phyloP scores from a whole-genome alignment of 2,888 invertebrate genomes.

The Agrochola litura region DNA sequence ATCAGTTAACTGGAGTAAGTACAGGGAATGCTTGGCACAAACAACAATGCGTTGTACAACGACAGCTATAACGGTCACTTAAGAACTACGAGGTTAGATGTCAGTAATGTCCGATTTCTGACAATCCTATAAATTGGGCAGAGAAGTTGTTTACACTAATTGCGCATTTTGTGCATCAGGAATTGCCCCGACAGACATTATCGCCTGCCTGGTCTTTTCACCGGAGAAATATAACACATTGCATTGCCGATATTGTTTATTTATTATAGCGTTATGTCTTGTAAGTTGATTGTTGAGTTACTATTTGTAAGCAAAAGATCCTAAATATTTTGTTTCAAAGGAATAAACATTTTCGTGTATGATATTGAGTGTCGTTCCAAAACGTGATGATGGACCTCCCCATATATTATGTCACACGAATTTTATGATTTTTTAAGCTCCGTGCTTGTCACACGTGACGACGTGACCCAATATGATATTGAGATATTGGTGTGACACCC shows the following conservation, averaged over 20 bases:
- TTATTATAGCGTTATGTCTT: background rate
- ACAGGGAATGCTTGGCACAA: background rate
- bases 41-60: background rate
- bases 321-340: background rate
- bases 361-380: background rate
- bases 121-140: background rate
- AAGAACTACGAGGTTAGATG: too few species aligned
- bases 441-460: too few species aligned
- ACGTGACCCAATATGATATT: too few species aligned
- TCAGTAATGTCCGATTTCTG: background rate
- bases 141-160: background rate
- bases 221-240: background rate
- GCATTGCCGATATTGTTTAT: background rate
- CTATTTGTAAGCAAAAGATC: background rate
- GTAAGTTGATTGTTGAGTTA: background rate
- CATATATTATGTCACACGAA: background rate
- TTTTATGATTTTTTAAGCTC: background rate
- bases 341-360: background rate
- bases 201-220: background rate
- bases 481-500: background rate
- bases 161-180: background rate
- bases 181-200: background rate
- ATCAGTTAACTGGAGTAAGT: too few species aligned
- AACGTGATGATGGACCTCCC: background rate
- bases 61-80: background rate